Conservation (phyloP, 2,797 vertebrate genomes). For the Oreochromis grahami region DNA sequence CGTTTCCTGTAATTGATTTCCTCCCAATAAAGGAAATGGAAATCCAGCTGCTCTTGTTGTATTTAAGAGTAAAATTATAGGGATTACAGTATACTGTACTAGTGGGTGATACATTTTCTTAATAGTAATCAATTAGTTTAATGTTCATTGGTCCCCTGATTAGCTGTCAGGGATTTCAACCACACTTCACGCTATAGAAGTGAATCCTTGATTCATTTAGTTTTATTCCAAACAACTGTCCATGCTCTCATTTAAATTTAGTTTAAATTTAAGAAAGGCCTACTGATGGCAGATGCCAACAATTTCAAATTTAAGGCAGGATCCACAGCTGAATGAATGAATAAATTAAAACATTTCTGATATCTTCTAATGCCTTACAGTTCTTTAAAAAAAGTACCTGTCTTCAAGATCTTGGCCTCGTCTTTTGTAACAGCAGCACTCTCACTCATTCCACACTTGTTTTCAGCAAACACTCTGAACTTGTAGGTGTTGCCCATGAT, state of each 20-base stretch:
- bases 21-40: not conserved
- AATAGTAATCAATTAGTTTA: not conserved
- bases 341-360: not conserved
- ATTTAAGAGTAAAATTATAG: not conserved
- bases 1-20: not conserved
- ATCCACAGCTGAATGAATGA: not conserved
- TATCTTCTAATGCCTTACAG: not conserved
- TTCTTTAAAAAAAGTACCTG: slow-evolving; percentile 65
- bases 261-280: accelerated
- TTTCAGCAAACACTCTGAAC: slow-evolving; percentile 90
- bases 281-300: not conserved
- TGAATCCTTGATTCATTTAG: not conserved
- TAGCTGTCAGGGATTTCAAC: not conserved
- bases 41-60: accelerated
- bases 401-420: slow-evolving; percentile 83
- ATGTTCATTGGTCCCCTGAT: not conserved
- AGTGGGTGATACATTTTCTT: not conserved
- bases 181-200: not conserved
- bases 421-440: slow-evolving; percentile 63
- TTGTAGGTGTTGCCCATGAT: slow-evolving; percentile 93
- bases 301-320: not conserved
- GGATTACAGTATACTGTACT: not conserved
- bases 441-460: slow-evolving; percentile 84
- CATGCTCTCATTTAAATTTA: not conserved
- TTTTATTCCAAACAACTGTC: not conserved